Base-by-base conservation (phyloP, 2,797 vertebrate species). In the Myotis findleyi region DNA sequence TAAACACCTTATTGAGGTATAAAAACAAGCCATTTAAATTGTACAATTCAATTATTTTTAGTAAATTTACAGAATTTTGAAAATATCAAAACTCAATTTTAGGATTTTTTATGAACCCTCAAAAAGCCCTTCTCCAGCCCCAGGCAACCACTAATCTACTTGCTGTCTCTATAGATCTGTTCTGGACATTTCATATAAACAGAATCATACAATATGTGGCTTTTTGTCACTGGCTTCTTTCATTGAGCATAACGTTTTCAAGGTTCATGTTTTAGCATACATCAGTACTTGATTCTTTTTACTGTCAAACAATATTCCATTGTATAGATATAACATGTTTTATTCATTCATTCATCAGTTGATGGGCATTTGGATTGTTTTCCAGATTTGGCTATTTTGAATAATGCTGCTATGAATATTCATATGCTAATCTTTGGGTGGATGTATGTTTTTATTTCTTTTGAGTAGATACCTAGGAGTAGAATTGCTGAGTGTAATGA, bases 371-470 rank as follows among this genome's bases (percentile, higher is more conserved):
- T 92, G 53, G 20, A 57, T 49, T 76, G 12, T 75, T 96, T 94
- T 30, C 9, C 55, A 36, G 30, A 85, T 91, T 96, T 27, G 20
- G 23, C 21, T 49, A 7, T 87, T 90, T 83, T 72, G 7, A 55
- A 57, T 44, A 81, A 51, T 68, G 55, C 20, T 96, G 55, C 81
- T 82, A 27, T 38, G 59, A 92, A 62, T 9, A 55, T 84, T 87
- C 7, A 44, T 20, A 13, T 69, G 27, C 14, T 73, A 62, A 9
- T 75, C 16, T 87, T 68, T 83, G 33, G 69, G 27, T 84, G 8
- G 38, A 89, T 87, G 14, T 36, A 36, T 68, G 2, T 76, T 59
- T 94, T 92, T 66, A 85, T 76, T 86, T 87, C 4, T 71, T 9
- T 87, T 90, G 36, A 68, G 62, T 92, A 73, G n/a, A n/a, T 11